Evolutionary conservation across 2,888 invertebrate genomes (phyloP).

Genomic region (Gari tellinella): DNA sequence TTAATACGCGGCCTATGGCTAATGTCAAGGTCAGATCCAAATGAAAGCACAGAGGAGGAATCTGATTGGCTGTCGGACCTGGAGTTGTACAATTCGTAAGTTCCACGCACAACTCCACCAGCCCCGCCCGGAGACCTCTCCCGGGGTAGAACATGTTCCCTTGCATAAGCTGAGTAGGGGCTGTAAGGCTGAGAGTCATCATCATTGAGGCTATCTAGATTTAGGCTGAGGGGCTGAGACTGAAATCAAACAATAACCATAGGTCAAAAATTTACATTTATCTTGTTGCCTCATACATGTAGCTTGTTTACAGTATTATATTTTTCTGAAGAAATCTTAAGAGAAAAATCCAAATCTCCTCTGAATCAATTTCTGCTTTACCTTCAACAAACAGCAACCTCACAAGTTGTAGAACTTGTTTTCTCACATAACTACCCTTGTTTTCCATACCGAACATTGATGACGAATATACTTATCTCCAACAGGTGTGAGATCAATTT

Average conservation of each 20-base stretch:
- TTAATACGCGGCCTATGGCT: constrained; percentile 1
- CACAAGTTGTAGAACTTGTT: too few relatives aligned
- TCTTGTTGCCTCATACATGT: too few relatives aligned
- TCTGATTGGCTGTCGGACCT: constrained; percentile 33
- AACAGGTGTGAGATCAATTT: too few relatives aligned
- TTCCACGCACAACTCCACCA: constrained; percentile 57
- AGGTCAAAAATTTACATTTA: background rate
- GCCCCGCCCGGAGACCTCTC: constrained; percentile 52
- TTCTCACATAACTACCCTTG: too few relatives aligned
- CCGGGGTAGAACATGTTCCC: constrained; percentile 67
- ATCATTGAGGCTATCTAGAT: constrained; percentile 52
- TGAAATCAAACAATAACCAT: too few relatives aligned
- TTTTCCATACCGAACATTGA: too few relatives aligned
- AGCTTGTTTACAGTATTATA: too few relatives aligned
- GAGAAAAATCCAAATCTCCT: too few relatives aligned
- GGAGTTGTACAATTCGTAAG: constrained; percentile 64
- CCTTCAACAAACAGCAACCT: too few relatives aligned
- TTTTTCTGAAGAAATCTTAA: too few relatives aligned
- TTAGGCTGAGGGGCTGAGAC: constrained; percentile 48
- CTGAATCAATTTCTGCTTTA: too few relatives aligned
- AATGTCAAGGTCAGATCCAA: constrained; percentile 40
- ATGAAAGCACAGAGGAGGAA: constrained; percentile 58
- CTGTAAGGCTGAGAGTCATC: constrained; percentile 56
- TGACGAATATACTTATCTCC: too few relatives aligned
- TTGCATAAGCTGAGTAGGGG: constrained; percentile 70